These are phyloP conservation scores for Engraulis encrasicolus DNA, from an alignment of 2,113 vertebrate species.

Conservation along the genomic window DNA sequence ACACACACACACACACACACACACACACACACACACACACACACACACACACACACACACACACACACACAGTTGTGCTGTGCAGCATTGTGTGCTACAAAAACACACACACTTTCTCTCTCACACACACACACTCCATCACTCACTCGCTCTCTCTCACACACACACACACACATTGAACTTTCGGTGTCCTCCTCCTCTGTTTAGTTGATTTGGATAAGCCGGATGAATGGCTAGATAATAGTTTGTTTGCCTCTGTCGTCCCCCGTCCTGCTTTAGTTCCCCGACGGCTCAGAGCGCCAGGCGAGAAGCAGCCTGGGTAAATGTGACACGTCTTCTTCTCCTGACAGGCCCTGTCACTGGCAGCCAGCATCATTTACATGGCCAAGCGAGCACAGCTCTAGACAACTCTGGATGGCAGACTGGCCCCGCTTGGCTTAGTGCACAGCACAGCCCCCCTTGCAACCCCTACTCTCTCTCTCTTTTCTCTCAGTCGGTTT, in stretches of 20 bases:
- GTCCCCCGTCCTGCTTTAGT: background rate
- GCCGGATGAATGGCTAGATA: background rate
- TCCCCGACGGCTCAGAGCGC: background rate
- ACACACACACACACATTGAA: background rate
- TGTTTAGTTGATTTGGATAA: background rate
- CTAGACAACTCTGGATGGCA: no score
- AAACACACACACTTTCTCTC: background rate
- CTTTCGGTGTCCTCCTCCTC: background rate
- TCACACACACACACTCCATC: background rate
- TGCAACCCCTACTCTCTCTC: no score
- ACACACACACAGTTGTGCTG: no score
- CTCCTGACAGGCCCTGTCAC: no score
- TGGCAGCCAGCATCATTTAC: background rate
- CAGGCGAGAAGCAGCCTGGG: background rate
- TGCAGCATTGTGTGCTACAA: no score
- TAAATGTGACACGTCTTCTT: background rate
- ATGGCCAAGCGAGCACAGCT: no score
- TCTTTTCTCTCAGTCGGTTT: no score
- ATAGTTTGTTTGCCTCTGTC: background rate
- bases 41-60: slow-evolving; percentile 6
- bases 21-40: background rate
- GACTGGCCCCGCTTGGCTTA: no score
- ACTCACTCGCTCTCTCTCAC: background rate
- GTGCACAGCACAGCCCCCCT: no score
- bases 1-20: background rate